phyloP scores from a whole-genome alignment of 2,888 invertebrate species.

The Biston stratarius region DNA sequence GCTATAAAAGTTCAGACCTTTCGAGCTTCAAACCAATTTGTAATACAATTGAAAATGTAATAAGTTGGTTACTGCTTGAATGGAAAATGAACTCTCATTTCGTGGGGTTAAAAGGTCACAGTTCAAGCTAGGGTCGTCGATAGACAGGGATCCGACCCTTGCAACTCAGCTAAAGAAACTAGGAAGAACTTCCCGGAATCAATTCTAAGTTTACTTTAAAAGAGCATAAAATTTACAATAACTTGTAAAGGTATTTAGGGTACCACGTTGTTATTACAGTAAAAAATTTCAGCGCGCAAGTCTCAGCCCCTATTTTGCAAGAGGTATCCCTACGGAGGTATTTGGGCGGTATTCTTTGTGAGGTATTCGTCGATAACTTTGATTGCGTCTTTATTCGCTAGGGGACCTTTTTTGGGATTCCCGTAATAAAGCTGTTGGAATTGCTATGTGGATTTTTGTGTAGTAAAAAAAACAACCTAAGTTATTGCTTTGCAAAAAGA shows the following conservation, averaged over 20 bases:
- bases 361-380: conserved; percentile 48
- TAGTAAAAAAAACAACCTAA: background rate
- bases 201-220: background rate
- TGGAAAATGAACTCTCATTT: conserved; percentile 51
- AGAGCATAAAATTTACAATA: background rate
- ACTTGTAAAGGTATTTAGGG: background rate
- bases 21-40: conserved; percentile 17
- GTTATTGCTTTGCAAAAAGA: background rate
- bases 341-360: conserved; percentile 8
- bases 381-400: conserved; percentile 60
- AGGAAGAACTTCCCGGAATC: background rate
- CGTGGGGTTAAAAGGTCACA: conserved; percentile 71
- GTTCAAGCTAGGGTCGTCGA: conserved; percentile 73
- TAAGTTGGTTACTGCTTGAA: conserved; percentile 50
- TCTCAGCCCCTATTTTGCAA: background rate
- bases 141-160: conserved; percentile 49
- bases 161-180: background rate
- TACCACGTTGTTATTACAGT: background rate
- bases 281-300: conserved; percentile 34
- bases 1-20: background rate
- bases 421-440: conserved; percentile 14
- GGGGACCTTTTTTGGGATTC: conserved; percentile 51
- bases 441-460: background rate
- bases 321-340: conserved; percentile 23
- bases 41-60: conserved; percentile 37